Evolutionary conservation across 2,113 vertebrate genomes (phyloP).

Genomic region (Machaerirhynchus nigripectus): DNA sequence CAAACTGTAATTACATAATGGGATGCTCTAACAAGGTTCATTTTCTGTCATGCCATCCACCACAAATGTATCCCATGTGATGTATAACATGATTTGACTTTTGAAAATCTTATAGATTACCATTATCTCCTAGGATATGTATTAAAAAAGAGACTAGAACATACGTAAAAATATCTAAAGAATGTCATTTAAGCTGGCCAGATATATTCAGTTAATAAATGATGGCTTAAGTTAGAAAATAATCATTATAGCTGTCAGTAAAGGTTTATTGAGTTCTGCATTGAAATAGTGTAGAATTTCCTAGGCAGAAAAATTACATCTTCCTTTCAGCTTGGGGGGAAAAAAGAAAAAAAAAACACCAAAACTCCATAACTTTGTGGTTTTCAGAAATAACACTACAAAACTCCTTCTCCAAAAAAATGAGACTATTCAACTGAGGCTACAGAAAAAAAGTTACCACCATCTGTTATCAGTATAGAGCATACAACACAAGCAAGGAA

Average conservation of each 20-base stretch:
- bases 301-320: background rate
- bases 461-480: conserved; percentile 41
- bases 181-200: background rate
- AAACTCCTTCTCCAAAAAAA: background rate
- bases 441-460: conserved; percentile 18
- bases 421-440: background rate
- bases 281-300: background rate
- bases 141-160: background rate
- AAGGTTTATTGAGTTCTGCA: background rate
- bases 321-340: background rate
- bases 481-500: conserved; percentile 3
- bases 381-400: conserved; percentile 26
- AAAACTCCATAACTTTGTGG: background rate
- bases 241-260: background rate
- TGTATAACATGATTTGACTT: conserved; percentile 5
- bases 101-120: background rate
- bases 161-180: conserved; percentile 5
- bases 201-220: conserved; percentile 1
- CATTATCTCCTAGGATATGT: background rate
- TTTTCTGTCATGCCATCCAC: background rate
- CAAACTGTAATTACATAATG: background rate
- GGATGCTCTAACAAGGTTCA: background rate
- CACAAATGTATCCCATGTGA: background rate
- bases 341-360: background rate
- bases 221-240: conserved; percentile 14